Evolutionary conservation across 2,113 vertebrate species (phyloP), one percentile per base, ranked within the genome.

Genomic region (Poecile atricapillus): DNA sequence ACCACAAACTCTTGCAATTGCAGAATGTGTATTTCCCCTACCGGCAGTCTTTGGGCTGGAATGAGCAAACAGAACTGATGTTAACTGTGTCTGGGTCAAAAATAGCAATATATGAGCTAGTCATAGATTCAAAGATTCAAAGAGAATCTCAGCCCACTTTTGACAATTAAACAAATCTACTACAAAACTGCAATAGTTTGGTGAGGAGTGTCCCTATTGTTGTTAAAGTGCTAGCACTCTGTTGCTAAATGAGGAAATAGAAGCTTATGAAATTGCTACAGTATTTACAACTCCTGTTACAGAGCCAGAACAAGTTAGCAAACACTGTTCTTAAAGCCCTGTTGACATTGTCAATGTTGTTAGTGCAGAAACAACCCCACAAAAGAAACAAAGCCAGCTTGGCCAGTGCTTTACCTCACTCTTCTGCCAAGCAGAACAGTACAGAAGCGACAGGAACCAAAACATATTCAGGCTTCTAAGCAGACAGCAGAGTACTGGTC

Each of bases 281-380:
- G 27, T 69, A 49, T 74, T 93, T 88, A 67, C 78, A 67, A 55
- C 30, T 90, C 31, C 25, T 28, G 17, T 87, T 97, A 82, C 59
- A 84, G 63, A 96, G 90, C 41, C 75, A 94, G 60, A 93, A 52
- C 17, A 69, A 96, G 94, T 86, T 74, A 88, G 64, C 70, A 84
- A 94, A 94, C 35, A 70, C 31, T 65, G 53, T 43, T 93, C 80
- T 76, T 83, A 79, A 53, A 94, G 56, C 25, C 6, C 2, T 75
- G 55, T 78, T 96, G 92, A 94, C 83, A 95, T 95, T 93, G 92
- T 44, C 71, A 83, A 3, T 94, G 90, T 65, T 88, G 69, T 60
- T 83, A 90, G 78, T 44, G 85, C 30, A 90, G 33, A 92, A 95
- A 92, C 47, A 78, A 86, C 30, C 35, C 46, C 56, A 89, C 47